Evolutionary conservation across 2,797 vertebrate genomes (phyloP).

Genomic region (Periparus ater): DNA sequence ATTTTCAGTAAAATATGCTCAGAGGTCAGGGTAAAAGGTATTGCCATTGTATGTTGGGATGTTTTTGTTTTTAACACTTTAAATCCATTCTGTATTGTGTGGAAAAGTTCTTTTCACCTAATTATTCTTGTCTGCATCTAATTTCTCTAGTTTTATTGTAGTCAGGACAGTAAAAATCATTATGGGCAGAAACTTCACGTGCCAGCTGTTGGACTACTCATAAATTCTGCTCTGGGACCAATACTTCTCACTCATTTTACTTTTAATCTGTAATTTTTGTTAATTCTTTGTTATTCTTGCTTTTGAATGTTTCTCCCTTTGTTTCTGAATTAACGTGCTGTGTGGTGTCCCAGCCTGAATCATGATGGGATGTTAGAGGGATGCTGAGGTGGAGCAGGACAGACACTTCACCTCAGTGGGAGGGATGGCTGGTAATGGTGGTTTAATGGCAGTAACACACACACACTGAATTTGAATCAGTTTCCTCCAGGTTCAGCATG

Average conservation of each 20-base stretch:
- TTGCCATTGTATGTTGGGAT: background rate
- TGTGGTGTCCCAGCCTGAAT: background rate
- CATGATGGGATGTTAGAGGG: background rate
- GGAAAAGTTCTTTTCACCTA: background rate
- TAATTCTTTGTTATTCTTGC: background rate
- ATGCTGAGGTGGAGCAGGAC: background rate
- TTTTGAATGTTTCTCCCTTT: background rate
- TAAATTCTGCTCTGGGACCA: slow-evolving; percentile 27
- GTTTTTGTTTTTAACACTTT: background rate
- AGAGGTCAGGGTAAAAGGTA: background rate
- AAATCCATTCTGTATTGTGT: background rate
- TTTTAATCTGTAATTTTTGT: background rate
- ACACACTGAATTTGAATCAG: background rate
- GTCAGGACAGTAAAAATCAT: slow-evolving; percentile 13
- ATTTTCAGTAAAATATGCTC: background rate
- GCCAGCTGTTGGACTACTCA: slow-evolving; percentile 31
- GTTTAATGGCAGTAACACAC: background rate
- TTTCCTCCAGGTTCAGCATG: background rate
- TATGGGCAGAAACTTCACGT: background rate
- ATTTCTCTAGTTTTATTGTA: background rate
- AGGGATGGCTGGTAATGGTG: background rate
- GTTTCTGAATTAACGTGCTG: background rate
- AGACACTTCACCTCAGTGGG: background rate
- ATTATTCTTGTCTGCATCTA: background rate
- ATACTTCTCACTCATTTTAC: background rate